phyloP scores from a whole-genome alignment of 2,888 invertebrate species.

The Papilio elwesi region DNA sequence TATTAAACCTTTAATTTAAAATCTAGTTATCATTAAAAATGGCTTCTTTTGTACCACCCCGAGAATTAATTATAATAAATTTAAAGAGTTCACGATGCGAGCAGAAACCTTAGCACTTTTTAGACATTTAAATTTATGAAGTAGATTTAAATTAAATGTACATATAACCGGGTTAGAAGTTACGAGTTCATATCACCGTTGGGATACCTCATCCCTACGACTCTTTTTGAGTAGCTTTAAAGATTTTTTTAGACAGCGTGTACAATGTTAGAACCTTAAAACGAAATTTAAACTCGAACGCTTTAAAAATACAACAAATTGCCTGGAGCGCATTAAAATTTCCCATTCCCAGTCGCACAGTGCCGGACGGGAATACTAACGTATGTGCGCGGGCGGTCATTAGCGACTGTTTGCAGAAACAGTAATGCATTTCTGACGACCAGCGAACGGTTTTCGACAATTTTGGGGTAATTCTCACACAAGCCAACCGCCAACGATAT shows the following conservation, averaged over 20 bases:
- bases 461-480: slow-evolving; percentile 20
- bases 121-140: neutral
- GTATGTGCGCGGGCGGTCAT: slow-evolving; percentile 22
- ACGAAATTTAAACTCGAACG: neutral
- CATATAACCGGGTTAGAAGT: neutral
- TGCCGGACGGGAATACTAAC: slow-evolving; percentile 6
- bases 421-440: slow-evolving; percentile 47
- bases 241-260: neutral
- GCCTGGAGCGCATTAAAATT: slow-evolving; percentile 5
- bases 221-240: too few species aligned
- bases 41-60: slow-evolving; percentile 1
- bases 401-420: slow-evolving; percentile 30
- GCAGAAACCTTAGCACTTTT: slow-evolving; percentile 3
- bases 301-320: slow-evolving; percentile 17
- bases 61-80: slow-evolving; percentile 10
- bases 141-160: slow-evolving; percentile 1
- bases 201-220: too few species aligned
- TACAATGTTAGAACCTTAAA: neutral
- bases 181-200: neutral
- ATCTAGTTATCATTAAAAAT: slow-evolving; percentile 10
- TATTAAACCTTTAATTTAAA: slow-evolving; percentile 4
- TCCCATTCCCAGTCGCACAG: neutral
- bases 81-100: slow-evolving; percentile 9
- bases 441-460: neutral
- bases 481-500: neutral